Conservation (phyloP, 2,797 vertebrate species). For the Notoglanidium macrostoma region DNA sequence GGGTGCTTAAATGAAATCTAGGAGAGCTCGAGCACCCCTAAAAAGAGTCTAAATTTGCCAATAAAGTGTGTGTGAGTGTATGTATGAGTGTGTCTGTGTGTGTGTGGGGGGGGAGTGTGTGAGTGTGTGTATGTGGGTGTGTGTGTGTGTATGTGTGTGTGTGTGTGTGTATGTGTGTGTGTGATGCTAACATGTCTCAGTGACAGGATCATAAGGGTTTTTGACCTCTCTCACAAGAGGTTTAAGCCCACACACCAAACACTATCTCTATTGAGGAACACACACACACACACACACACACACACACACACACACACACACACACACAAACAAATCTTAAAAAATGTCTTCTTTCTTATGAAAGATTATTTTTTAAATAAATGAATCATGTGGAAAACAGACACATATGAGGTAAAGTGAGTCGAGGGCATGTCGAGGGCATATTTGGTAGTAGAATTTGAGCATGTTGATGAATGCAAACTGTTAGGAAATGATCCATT, state of each 20-base stretch:
- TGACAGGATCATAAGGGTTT: slow-evolving; percentile 8
- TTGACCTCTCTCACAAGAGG: slow-evolving; percentile 16
- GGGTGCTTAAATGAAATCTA: too few relatives aligned
- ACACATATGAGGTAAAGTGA: not conserved
- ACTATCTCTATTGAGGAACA: not conserved
- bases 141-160: not conserved
- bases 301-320: slow-evolving; percentile 1
- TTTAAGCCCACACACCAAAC: not conserved
- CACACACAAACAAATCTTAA: not conserved
- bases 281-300: not conserved
- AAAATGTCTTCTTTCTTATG: too few relatives aligned
- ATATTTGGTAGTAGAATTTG: not conserved
- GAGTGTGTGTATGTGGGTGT: not conserved
- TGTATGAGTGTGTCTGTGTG: too few relatives aligned
- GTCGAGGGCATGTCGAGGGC: accelerated
- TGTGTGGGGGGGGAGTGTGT: too few relatives aligned
- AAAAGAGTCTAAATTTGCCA: too few relatives aligned
- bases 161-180: not conserved
- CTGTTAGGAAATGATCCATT: not conserved
- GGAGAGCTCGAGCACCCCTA: too few relatives aligned
- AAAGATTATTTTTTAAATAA: too few relatives aligned
- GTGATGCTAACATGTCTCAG: not conserved
- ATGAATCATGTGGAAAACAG: not conserved
- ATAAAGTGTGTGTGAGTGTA: too few relatives aligned
- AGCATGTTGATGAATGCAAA: not conserved